phyloP scores from a whole-genome alignment of 2,113 vertebrate genomes.

The Tetraodon nigroviridis region DNA sequence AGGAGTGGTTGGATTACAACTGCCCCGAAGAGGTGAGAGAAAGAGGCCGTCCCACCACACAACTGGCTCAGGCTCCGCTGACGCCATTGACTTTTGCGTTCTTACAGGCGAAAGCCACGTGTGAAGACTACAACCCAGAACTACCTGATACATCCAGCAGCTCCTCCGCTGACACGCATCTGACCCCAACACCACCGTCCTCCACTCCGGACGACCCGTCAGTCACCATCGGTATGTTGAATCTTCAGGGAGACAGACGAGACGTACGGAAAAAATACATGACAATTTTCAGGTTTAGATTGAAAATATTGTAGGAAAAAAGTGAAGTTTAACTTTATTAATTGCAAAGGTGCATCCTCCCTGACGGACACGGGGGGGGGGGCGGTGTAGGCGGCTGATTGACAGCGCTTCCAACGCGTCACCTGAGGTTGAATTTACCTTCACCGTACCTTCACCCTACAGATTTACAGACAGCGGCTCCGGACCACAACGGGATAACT shows the following conservation, averaged over 20 bases:
- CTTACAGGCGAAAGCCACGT: slow-evolving; percentile 74
- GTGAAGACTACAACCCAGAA: slow-evolving; percentile 77
- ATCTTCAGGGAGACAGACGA: neutral
- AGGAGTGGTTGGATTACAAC: slow-evolving; percentile 89
- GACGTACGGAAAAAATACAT: too few relatives aligned
- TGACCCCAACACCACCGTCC: slow-evolving; percentile 65
- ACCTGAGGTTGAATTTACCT: neutral
- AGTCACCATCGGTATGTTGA: slow-evolving; percentile 79
- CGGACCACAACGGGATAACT: slow-evolving; percentile 51
- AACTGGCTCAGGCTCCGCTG: slow-evolving; percentile 13
- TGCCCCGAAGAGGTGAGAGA: slow-evolving; percentile 83
- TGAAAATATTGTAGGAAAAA: too few relatives aligned
- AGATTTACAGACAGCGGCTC: slow-evolving; percentile 57
- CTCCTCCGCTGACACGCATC: slow-evolving; percentile 49
- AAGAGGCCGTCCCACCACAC: neutral
- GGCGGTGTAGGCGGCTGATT: too few relatives aligned
- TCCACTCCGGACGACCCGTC: slow-evolving; percentile 52
- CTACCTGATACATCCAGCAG: slow-evolving; percentile 57
- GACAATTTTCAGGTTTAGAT: too few relatives aligned
- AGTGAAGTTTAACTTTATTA: too few relatives aligned
- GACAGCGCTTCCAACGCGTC: too few relatives aligned
- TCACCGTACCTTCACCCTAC: neutral
- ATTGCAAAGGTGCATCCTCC: too few relatives aligned
- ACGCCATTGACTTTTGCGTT: neutral
- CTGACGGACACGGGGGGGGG: too few relatives aligned